Evolutionary conservation across 1,140 invertebrate species (phyloP), one percentile per base, ranked within the genome.

Genomic region (Campoletis sonorensis): DNA sequence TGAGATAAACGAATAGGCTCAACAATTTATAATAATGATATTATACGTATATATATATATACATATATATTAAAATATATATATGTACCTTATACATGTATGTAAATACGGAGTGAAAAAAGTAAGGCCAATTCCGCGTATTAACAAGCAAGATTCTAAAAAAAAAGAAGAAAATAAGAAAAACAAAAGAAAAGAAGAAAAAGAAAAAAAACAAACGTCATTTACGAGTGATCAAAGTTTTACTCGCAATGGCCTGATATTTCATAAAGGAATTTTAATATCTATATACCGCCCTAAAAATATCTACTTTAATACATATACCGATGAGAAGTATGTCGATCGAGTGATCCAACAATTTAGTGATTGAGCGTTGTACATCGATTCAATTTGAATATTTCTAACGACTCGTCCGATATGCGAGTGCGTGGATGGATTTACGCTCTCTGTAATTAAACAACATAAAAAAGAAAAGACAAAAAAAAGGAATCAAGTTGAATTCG

Each of bases 1-100:
- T 76, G 72, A 49, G 81, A 83, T 61, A 84, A 84, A 84, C 72
- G 78, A 79, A 73, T 84, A 84, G 84, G 86, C 86, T 85, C 84
- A 85, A 87, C 80, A 83, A 84, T 83, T 87, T 84, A 84, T 84
- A 45, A 70, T 71, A 84, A 51, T 83, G 33, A 21, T 45, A 64
- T 64, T 37, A 37, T 37, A 37, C 37, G 37, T 4, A 37, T 37
- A 37, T 37, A 37, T 37, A 37, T 37, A 64, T 64, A 64, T 64
- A 26, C 4, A 21, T 64, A 78, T 80, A 82, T 54, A 21, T 54
- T n/a, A 79, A 81, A 72, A 33, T 27, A n/a, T n/a, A n/a, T n/a
- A n/a, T n/a, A n/a, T n/a, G n/a, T n/a, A n/a, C n/a, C n/a, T 79
- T 80, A 82, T 54, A 54, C 27, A 79, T 73, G 64, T 79, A 67